Evolutionary conservation across 2,797 vertebrate species (phyloP).

Genomic region (Myiothlypis coronata): DNA sequence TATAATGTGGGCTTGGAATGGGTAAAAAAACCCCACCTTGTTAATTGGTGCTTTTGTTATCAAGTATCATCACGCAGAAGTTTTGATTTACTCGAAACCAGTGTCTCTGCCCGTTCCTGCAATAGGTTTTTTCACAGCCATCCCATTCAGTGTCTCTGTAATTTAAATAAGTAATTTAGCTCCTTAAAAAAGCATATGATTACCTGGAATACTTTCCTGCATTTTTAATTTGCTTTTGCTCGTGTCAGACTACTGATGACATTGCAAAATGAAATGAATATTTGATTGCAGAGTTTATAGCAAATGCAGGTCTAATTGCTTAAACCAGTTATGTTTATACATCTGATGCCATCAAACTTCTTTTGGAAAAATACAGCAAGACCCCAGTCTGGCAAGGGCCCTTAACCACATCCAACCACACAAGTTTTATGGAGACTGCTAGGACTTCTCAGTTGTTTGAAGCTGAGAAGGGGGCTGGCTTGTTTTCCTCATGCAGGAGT

Average conservation of each 20-base stretch:
- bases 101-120: neutral
- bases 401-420: neutral
- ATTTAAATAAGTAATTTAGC: neutral
- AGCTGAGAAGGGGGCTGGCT: neutral
- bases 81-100: neutral
- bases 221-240: slow-evolving; percentile 31
- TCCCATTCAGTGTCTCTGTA: neutral
- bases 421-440: neutral
- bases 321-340: neutral
- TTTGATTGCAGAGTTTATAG: slow-evolving; percentile 22
- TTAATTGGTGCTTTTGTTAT: neutral
- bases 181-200: neutral
- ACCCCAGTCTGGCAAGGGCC: neutral
- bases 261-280: slow-evolving; percentile 26
- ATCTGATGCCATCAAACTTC: neutral
- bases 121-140: neutral
- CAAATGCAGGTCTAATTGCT: slow-evolving; percentile 16
- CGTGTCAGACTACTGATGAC: slow-evolving; percentile 3
- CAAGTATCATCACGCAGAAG: neutral
- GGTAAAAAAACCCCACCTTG: neutral
- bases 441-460: neutral
- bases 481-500: neutral
- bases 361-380: neutral
- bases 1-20: neutral
- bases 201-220: slow-evolving; percentile 15